These are phyloP conservation scores for Phylloscopus whistleri DNA, from an alignment of 2,113 vertebrate genomes.

Conservation along the genomic window DNA sequence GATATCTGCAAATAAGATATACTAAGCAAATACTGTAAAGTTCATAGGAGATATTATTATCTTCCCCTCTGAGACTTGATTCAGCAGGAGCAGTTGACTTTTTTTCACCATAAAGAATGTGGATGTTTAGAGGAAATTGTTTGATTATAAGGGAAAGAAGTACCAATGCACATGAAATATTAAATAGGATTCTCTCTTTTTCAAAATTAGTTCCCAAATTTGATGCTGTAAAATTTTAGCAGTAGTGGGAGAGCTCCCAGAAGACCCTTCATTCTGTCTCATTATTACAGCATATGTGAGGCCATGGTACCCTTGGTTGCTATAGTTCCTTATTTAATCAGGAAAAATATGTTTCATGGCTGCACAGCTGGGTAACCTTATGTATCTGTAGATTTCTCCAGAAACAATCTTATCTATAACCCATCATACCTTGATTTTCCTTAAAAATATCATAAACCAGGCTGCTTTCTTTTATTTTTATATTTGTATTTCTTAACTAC, in stretches of 20 bases:
- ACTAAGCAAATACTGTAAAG: background rate
- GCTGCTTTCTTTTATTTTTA: background rate
- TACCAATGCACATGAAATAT: conserved; percentile 9
- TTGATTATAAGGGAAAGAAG: background rate
- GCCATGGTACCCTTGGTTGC: conserved; percentile 25
- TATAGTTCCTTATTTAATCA: conserved; percentile 38
- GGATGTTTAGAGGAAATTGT: background rate
- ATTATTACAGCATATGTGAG: conserved; percentile 35
- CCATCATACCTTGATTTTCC: background rate
- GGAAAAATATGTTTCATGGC: background rate
- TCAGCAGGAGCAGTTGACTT: background rate
- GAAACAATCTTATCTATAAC: background rate
- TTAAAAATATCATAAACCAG: background rate
- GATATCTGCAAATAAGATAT: conserved; percentile 20
- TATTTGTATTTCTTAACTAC: background rate
- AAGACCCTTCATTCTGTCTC: conserved; percentile 34
- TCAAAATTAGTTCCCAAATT: conserved; percentile 22
- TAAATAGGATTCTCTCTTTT: conserved; percentile 22
- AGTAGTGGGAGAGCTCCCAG: conserved; percentile 17
- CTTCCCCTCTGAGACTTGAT: background rate
- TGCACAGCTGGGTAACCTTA: conserved; percentile 12
- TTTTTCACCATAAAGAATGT: background rate
- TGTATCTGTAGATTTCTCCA: background rate
- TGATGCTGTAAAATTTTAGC: background rate
- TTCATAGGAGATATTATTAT: background rate